These are phyloP conservation scores for Plagodis pulveraria DNA, from an alignment of 2,888 invertebrate genomes.

Conservation along the genomic window DNA sequence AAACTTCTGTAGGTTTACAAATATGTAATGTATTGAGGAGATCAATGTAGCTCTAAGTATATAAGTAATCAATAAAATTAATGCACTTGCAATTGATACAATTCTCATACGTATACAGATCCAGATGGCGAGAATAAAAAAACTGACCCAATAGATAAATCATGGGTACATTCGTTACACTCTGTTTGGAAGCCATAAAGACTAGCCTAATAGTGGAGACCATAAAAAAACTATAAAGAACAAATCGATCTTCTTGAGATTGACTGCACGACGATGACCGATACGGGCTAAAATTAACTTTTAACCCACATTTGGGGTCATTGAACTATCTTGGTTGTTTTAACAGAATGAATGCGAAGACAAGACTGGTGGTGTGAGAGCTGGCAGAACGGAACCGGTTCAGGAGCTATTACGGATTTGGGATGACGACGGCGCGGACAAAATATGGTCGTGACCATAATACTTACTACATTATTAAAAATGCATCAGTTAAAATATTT, in stretches of 20 bases:
- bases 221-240: slow-evolving; percentile 23
- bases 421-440: background rate
- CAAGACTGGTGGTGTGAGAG: slow-evolving; percentile 22
- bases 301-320: slow-evolving; percentile 47
- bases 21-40: no score
- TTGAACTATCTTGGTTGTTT: slow-evolving; percentile 36
- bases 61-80: background rate
- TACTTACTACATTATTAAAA: no score
- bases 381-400: slow-evolving; percentile 8
- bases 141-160: slow-evolving; percentile 13
- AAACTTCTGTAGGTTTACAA: no score
- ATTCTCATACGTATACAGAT: no score
- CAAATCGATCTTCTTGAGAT: slow-evolving; percentile 31
- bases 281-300: slow-evolving; percentile 45
- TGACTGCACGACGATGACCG: slow-evolving; percentile 38
- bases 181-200: slow-evolving; percentile 10
- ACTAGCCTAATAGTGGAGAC: background rate
- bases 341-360: slow-evolving; percentile 24
- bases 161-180: slow-evolving; percentile 10
- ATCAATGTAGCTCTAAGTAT: no score
- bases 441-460: no score
- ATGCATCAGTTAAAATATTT: no score
- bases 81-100: background rate
- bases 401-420: slow-evolving; percentile 1
- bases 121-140: background rate